phyloP scores from a whole-genome alignment of 2,888 invertebrate genomes.

The Drosophila flavopinicola region DNA sequence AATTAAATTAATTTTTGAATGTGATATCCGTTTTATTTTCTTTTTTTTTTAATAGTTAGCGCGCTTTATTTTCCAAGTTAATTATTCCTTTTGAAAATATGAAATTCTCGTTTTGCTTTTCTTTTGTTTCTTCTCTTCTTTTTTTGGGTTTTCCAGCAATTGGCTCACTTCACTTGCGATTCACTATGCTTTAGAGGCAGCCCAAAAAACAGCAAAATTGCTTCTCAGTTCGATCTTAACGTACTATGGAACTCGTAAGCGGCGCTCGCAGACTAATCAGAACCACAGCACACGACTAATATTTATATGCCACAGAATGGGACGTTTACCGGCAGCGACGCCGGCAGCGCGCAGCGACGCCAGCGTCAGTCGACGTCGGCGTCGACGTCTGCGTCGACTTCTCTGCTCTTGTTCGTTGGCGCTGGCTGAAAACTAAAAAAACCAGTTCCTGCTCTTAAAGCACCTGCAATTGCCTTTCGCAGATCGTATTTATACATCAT shows the following conservation, averaged over 20 bases:
- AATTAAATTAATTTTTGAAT: conserved; percentile 1
- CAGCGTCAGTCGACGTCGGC: background rate
- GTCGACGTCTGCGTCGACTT: background rate
- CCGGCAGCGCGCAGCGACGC: conserved; percentile 6
- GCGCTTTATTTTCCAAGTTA: conserved; percentile 32
- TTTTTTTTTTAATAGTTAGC: conserved; percentile 1
- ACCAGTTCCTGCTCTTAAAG: conserved; percentile 74
- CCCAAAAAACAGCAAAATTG: conserved; percentile 53
- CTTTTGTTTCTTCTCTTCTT: conserved; percentile 6
- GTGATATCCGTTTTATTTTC: conserved; percentile 9
- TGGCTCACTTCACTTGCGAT: conserved; percentile 51
- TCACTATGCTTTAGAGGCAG: conserved; percentile 59
- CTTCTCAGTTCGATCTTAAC: conserved; percentile 26
- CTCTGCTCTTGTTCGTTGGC: conserved; percentile 54
- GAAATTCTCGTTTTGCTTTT: conserved; percentile 7
- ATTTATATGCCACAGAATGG: conserved; percentile 76
- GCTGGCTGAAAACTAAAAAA: conserved; percentile 49
- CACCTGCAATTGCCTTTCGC: conserved; percentile 72
- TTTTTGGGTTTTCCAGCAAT: conserved; percentile 56
- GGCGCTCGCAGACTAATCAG: conserved; percentile 83
- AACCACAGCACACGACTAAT: conserved; percentile 77
- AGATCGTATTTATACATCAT: conserved; percentile 42
- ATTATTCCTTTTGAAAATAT: conserved; percentile 2
- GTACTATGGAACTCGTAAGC: conserved; percentile 75
- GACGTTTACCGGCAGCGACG: conserved; percentile 32